Conservation (phyloP, 2,797 vertebrate genomes). For the Coluber constrictor region DNA sequence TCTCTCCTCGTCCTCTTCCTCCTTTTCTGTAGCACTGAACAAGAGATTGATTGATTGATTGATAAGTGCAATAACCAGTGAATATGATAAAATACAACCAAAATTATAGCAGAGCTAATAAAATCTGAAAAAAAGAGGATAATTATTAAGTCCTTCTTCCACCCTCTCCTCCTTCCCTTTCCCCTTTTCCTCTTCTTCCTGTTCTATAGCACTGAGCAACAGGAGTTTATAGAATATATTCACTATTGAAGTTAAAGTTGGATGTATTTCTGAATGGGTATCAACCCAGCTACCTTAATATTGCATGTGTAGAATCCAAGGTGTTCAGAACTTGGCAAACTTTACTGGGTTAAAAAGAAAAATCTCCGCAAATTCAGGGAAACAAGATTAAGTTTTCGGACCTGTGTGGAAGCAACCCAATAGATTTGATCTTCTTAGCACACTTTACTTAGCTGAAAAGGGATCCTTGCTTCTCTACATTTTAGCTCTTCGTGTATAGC, state of each 20-base stretch:
- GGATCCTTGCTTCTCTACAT: background rate
- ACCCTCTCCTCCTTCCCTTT: background rate
- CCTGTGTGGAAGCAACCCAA: background rate
- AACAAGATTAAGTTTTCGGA: background rate
- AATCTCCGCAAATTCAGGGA: background rate
- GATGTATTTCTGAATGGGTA: background rate
- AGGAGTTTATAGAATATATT: background rate
- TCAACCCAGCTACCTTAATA: background rate
- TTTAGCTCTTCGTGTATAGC: background rate
- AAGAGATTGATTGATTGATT: background rate
- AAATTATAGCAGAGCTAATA: background rate
- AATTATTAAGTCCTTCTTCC: background rate
- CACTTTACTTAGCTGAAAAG: background rate
- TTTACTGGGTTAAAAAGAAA: background rate
- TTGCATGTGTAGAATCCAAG: background rate
- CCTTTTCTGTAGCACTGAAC: background rate
- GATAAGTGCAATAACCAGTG: background rate
- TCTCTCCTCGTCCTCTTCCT: background rate
- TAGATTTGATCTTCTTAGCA: background rate
- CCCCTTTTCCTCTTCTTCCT: background rate
- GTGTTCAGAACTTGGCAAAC: background rate
- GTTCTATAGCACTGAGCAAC: background rate
- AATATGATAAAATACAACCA: background rate
- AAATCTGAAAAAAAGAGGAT: background rate
- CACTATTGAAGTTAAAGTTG: background rate